A percentile compares a stretch with the other conserved stretches of the same genome.
These are phyloP conservation scores for Antheraea pernyi DNA, from an alignment of 1,140 invertebrate genomes.

Conservation along the genomic window DNA sequence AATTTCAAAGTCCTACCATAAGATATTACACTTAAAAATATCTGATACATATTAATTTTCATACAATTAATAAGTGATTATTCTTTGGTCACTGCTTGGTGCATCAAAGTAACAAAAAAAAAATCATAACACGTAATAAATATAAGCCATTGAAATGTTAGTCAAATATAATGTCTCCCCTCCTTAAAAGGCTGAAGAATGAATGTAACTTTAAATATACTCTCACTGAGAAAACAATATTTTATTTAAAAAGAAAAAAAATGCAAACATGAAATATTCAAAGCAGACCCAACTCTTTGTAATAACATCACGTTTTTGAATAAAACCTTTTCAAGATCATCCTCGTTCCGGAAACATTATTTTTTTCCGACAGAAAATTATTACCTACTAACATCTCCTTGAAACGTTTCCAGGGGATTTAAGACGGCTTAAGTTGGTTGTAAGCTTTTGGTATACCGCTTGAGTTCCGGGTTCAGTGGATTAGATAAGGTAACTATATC, in stretches of 20 bases:
- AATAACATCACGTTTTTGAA: constrained; percentile 12
- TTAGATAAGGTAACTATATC: constrained; percentile 7
- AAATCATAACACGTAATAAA: too few species aligned
- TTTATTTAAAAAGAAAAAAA: background rate
- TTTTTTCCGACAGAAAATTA: constrained; percentile 9
- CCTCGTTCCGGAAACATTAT: background rate
- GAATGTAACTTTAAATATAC: too few species aligned
- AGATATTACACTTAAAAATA: too few species aligned
- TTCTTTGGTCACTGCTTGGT: too few species aligned
- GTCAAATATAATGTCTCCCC: too few species aligned
- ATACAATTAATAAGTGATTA: too few species aligned
- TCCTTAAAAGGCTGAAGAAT: too few species aligned
- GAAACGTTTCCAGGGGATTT: constrained; percentile 8
- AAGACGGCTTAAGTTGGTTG: constrained; percentile 8
- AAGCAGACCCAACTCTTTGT: background rate
- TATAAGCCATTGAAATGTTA: too few species aligned
- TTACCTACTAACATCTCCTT: background rate
- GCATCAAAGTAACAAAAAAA: too few species aligned
- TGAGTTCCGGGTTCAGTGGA: background rate
- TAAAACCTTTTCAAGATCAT: constrained; percentile 3
- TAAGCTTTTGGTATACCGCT: background rate
- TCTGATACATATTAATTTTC: too few species aligned
- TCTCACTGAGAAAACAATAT: background rate
- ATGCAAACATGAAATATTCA: background rate
- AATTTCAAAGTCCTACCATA: too few species aligned